Base-by-base conservation (phyloP, 2,797 vertebrate species). In the Xenops minutus region DNA sequence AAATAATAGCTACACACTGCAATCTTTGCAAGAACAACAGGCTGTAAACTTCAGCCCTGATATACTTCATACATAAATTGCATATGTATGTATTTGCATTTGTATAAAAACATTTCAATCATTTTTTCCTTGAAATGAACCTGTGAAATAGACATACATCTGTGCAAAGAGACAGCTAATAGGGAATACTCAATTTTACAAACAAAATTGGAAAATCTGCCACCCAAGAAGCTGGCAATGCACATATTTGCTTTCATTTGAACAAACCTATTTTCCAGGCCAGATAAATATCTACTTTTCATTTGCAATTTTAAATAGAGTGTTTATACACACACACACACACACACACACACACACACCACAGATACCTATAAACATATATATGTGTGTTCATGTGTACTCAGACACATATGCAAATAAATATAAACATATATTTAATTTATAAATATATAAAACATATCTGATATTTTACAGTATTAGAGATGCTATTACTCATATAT, bases 201-300 rank as follows among this genome's bases (percentile, higher is more conserved):
- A 88, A 82, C 34, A 94, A 95, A 95, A 95, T 86, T 94, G 91
- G 85, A 96, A 96, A 97, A 93, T 88, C 88, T 96, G 79, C 73
- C 69, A 76, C 91, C 75, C 87, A 95, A 89, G 92, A 91, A 93
- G 79, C 79, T 83, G 76, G 92, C 76, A 81, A 81, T 86, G 74
- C 55, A 94, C 69, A 54, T 78, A 94, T 96, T 96, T 95, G 62
- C 76, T 94, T 96, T 93, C 55, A 89, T 92, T 91, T 90, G 69
- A 94, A 76, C 79, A 78, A 86, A 55, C 3, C 56, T 86, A 76
- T 94, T 95, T 94, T 90, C 69, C 39, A 93, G 55, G 52, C 48
- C 48, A 75, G 85, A 95, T 78, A 92, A 92, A 88, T 85, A 94
- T 83, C 92, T 94, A 71, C 49, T 86, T 92, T 91, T 51, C 79